Evolutionary conservation across 2,113 vertebrate genomes (phyloP).

Genomic region (Vimba vimba): DNA sequence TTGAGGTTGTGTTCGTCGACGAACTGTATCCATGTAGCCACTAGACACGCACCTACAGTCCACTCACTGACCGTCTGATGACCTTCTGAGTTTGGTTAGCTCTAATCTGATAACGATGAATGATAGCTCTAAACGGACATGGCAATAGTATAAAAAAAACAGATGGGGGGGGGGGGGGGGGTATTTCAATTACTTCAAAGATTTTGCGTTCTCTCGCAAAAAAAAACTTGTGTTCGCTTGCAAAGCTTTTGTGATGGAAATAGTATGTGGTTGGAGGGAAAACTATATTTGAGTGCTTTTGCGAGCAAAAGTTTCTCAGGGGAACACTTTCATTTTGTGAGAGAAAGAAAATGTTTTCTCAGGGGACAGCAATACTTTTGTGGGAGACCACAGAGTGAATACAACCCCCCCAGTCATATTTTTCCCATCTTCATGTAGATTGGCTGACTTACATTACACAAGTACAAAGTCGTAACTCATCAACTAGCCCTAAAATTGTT

Average conservation of each 20-base stretch:
- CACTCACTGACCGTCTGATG: neutral
- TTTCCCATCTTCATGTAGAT: neutral
- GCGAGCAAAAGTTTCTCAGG: neutral
- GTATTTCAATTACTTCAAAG: neutral
- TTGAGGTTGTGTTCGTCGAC: neutral
- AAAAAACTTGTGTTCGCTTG: neutral
- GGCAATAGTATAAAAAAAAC: neutral
- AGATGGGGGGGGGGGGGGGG: no score
- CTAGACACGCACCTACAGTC: neutral
- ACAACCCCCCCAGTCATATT: no score
- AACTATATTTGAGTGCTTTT: neutral
- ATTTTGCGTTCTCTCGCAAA: neutral
- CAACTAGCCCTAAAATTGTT: no score
- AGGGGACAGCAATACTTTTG: neutral
- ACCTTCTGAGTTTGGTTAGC: neutral
- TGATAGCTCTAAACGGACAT: neutral
- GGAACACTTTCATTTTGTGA: no score
- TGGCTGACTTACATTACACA: neutral
- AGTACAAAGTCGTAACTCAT: no score
- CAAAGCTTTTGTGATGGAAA: neutral
- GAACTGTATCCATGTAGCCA: neutral
- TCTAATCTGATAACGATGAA: neutral
- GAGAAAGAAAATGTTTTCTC: no score
- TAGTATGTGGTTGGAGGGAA: neutral
- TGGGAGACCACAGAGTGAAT: neutral